Conservation (phyloP, 1,140 invertebrate genomes). For the Calliopsis andreniformis region DNA sequence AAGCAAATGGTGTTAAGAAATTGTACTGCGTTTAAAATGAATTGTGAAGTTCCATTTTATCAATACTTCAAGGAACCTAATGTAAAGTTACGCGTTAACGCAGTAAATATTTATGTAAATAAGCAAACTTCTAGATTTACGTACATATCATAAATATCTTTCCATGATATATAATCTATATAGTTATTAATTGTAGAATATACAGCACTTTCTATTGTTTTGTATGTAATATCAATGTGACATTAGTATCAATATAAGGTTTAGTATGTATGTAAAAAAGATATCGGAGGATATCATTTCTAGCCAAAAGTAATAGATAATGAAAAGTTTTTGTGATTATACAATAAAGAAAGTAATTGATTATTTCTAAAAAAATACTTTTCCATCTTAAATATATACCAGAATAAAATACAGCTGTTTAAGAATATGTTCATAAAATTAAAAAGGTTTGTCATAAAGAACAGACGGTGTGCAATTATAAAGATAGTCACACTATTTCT, state of each 20-base stretch:
- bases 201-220: constrained; percentile 27
- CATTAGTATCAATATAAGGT: constrained; percentile 6
- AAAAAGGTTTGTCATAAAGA: too few relatives aligned
- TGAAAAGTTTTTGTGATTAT: constrained; percentile 15
- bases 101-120: neutral
- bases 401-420: too few relatives aligned
- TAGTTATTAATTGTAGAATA: constrained; percentile 10
- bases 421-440: too few relatives aligned
- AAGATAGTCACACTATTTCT: neutral
- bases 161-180: constrained; percentile 13
- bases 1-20: neutral
- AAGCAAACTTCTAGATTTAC: constrained; percentile 2
- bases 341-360: neutral
- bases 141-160: constrained; percentile 29
- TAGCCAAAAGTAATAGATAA: constrained; percentile 40
- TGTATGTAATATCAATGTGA: constrained; percentile 25
- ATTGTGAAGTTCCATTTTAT: neutral
- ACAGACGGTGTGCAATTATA: neutral
- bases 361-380: neutral
- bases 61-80: too few relatives aligned
- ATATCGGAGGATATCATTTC: constrained; percentile 24
- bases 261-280: neutral
- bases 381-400: constrained; percentile 18
- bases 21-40: neutral
- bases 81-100: neutral